phyloP scores from a whole-genome alignment of 2,888 invertebrate genomes.

The Xestia xanthographa region DNA sequence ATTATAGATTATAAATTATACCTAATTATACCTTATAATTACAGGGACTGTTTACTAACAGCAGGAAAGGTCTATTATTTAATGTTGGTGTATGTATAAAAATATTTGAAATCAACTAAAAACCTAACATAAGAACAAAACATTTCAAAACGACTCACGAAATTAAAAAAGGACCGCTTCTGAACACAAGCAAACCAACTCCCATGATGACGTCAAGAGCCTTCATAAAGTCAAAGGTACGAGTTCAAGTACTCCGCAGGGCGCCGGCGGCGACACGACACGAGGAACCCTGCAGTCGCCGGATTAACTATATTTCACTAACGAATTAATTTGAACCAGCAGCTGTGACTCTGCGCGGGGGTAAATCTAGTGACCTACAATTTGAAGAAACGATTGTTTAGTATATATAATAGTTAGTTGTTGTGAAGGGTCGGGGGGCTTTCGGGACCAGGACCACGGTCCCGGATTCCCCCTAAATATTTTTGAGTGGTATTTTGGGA shows the following conservation, averaged over 20 bases:
- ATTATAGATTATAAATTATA: no score
- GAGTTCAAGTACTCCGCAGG: conserved; percentile 75
- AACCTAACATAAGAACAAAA: not conserved
- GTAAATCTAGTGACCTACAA: conserved; percentile 37
- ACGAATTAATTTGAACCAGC: conserved; percentile 78
- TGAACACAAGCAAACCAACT: conserved; percentile 2
- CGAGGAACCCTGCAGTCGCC: conserved; percentile 69
- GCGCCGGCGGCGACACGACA: conserved; percentile 72
- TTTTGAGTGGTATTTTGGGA: no score
- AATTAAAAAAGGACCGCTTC: conserved; percentile 8
- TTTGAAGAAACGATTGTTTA: no score
- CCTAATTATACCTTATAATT: no score
- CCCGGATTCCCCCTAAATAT: no score
- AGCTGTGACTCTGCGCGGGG: conserved; percentile 39
- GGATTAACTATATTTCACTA: conserved; percentile 75
- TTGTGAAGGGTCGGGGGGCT: no score
- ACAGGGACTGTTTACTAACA: no score
- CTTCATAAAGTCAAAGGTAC: conserved; percentile 59
- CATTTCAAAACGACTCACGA: not conserved
- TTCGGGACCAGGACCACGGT: no score
- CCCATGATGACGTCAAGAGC: conserved; percentile 54
- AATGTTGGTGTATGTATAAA: not conserved
- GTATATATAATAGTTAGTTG: no score
- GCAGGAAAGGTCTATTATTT: not conserved
- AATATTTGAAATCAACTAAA: not conserved